phyloP scores from a whole-genome alignment of 2,888 invertebrate genomes.

The Melipona bicolor region DNA sequence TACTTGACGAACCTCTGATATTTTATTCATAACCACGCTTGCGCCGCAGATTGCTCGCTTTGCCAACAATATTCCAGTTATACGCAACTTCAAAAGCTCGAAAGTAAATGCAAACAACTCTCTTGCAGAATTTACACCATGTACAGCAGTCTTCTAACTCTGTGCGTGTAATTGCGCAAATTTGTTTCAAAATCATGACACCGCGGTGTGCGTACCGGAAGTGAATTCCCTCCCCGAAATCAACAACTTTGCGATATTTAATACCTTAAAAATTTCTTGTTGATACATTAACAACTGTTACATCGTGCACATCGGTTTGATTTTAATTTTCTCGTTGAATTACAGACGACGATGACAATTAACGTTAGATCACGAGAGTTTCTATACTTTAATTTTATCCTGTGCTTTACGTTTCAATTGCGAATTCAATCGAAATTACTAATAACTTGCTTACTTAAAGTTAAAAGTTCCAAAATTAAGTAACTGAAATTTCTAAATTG shows the following conservation, averaged over 20 bases:
- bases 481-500: too few species aligned
- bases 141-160: neutral
- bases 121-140: neutral
- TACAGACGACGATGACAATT: neutral
- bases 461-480: too few species aligned
- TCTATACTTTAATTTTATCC: too few species aligned
- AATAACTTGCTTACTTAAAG: too few species aligned
- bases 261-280: neutral
- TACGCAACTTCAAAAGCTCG: neutral
- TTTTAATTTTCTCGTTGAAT: neutral
- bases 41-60: neutral
- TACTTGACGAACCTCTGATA: neutral
- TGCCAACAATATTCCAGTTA: neutral
- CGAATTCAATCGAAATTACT: too few species aligned
- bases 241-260: neutral
- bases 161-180: neutral
- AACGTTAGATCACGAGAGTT: neutral
- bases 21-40: neutral
- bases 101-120: neutral
- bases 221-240: neutral
- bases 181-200: neutral
- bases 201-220: neutral
- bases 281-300: neutral
- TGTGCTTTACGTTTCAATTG: too few species aligned
- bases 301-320: neutral